These are phyloP conservation scores for Morone chrysops DNA, from an alignment of 2,113 vertebrate genomes.

Conservation along the genomic window DNA sequence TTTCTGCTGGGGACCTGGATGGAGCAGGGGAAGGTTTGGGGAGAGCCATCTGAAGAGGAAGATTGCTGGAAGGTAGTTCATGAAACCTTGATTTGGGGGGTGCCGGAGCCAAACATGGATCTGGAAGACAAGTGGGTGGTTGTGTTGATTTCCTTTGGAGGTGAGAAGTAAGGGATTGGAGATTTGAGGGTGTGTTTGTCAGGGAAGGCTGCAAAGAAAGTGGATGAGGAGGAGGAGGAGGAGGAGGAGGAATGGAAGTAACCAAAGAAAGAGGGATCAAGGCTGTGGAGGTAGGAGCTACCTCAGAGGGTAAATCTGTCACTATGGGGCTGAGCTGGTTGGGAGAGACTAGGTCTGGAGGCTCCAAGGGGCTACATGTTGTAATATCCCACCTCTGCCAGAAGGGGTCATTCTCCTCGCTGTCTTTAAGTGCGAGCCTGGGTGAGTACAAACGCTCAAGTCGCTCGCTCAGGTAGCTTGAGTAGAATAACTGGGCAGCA, in stretches of 20 bases:
- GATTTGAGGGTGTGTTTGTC: slow-evolving; percentile 4
- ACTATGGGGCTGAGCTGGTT: slow-evolving; percentile 22
- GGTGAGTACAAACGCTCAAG: slow-evolving; percentile 75
- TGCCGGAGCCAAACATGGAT: neutral
- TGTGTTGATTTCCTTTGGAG: slow-evolving; percentile 13
- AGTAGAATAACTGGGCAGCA: slow-evolving; percentile 90
- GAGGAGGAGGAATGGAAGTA: slow-evolving; percentile 2
- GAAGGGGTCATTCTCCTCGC: slow-evolving; percentile 92
- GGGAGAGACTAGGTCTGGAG: slow-evolving; percentile 24
- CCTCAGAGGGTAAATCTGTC: slow-evolving; percentile 12
- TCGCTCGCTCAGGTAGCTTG: slow-evolving; percentile 84
- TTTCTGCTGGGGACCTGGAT: slow-evolving; percentile 7
- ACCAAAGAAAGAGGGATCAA: neutral
- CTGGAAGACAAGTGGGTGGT: neutral
- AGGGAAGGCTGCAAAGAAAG: neutral
- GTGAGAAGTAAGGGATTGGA: neutral
- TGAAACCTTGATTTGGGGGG: neutral
- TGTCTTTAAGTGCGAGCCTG: slow-evolving; percentile 75
- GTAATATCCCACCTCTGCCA: slow-evolving; percentile 92
- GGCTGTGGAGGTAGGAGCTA: neutral
- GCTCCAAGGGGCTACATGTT: slow-evolving; percentile 34
- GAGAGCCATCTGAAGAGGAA: neutral
- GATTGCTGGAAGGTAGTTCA: neutral
- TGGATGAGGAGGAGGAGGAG: slow-evolving; percentile 6
- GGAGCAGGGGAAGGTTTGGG: neutral